phyloP scores from a whole-genome alignment of 2,888 invertebrate genomes.

The Ptilodon capucinus region DNA sequence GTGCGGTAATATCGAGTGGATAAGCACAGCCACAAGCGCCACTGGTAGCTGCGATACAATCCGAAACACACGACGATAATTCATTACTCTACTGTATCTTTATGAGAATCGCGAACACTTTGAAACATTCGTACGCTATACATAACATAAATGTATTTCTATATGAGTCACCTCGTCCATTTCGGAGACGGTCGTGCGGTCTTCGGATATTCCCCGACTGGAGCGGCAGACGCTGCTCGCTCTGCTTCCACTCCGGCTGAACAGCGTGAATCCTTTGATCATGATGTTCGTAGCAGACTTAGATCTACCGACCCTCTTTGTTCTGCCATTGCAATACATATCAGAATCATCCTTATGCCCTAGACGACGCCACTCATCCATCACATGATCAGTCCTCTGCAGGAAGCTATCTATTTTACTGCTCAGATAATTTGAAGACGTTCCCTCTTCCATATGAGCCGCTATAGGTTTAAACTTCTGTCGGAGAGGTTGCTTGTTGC shows the following conservation, averaged over 20 bases:
- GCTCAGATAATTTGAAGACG: slow-evolving; percentile 89
- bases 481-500: slow-evolving; percentile 86
- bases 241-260: slow-evolving; percentile 78
- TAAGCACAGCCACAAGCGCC: slow-evolving; percentile 50
- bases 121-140: slow-evolving; percentile 30
- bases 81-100: slow-evolving; percentile 52
- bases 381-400: slow-evolving; percentile 92
- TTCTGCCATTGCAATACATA: slow-evolving; percentile 58
- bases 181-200: slow-evolving; percentile 85
- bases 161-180: slow-evolving; percentile 84
- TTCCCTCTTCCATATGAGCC: slow-evolving; percentile 89
- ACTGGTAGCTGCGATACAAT: slow-evolving; percentile 47
- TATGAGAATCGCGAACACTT: slow-evolving; percentile 41
- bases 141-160: slow-evolving; percentile 31
- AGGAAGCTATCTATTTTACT: slow-evolving; percentile 91
- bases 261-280: slow-evolving; percentile 91
- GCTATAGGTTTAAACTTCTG: slow-evolving; percentile 88
- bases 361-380: slow-evolving; percentile 92
- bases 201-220: slow-evolving; percentile 83
- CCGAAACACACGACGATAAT: slow-evolving; percentile 49
- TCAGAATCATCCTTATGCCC: slow-evolving; percentile 84
- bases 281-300: slow-evolving; percentile 91
- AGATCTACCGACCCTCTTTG: slow-evolving; percentile 82
- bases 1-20: slow-evolving; percentile 46
- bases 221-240: slow-evolving; percentile 80